Evolutionary conservation across 2,888 invertebrate species (phyloP).

Genomic region (Leptinotarsa haldemani): DNA sequence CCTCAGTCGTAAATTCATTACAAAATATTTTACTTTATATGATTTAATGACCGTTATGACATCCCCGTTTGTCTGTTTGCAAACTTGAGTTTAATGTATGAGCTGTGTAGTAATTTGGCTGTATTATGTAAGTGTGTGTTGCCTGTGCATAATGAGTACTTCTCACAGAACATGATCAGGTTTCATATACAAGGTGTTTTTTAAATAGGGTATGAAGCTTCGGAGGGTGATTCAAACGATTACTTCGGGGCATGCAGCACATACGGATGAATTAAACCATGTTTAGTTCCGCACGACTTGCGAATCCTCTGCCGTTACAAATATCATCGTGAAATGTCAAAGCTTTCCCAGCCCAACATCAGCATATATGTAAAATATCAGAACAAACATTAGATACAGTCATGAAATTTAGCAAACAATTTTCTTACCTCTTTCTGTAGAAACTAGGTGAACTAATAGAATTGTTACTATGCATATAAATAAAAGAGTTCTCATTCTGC

Average conservation of each 20-base stretch:
- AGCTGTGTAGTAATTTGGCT: constrained; percentile 15
- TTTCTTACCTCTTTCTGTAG: constrained; percentile 60
- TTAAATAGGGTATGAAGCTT: no score
- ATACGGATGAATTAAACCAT: not conserved
- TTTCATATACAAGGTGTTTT: not conserved
- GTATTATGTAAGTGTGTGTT: not conserved
- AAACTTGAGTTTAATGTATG: constrained; percentile 5
- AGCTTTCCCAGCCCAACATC: not conserved
- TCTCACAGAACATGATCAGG: not conserved
- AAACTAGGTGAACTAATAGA: constrained; percentile 60
- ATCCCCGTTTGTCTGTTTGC: not conserved
- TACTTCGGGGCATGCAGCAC: not conserved
- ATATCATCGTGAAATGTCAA: constrained; percentile 7
- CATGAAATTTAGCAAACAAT: not conserved
- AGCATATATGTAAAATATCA: not conserved
- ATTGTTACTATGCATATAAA: constrained; percentile 59
- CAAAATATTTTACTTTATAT: constrained; percentile 8
- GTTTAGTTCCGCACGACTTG: constrained; percentile 7
- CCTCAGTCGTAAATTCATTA: constrained; percentile 4
- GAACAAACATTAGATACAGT: not conserved
- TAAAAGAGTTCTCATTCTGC: constrained; percentile 55
- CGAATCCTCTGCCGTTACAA: not conserved
- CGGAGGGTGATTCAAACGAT: not conserved
- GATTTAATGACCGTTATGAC: constrained; percentile 8
- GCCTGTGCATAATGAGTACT: not conserved